Evolutionary conservation across 2,113 vertebrate species (phyloP).

Genomic region (Calyptomena viridis): DNA sequence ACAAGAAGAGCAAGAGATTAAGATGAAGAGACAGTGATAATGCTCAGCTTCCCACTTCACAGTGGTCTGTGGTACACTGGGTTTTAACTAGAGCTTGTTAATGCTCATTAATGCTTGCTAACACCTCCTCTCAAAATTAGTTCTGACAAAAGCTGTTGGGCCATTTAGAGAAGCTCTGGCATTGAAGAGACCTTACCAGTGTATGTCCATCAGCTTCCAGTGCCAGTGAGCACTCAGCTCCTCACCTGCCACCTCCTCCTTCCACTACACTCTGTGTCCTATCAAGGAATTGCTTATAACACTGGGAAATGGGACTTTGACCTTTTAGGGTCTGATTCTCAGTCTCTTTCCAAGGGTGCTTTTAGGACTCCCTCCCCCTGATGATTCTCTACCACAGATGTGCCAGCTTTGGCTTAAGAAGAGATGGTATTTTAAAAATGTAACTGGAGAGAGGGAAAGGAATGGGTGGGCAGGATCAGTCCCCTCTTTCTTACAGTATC

Average conservation of each 20-base stretch:
- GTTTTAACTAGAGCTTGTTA: not conserved
- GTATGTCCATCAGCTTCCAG: not conserved
- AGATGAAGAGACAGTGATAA: not conserved
- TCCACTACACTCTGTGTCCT: not conserved
- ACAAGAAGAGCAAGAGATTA: not conserved
- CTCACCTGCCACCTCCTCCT: not conserved
- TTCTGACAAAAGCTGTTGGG: not conserved
- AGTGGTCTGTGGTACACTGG: not conserved
- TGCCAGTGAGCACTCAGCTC: accelerated
- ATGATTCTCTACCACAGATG: not conserved
- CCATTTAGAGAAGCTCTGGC: not conserved
- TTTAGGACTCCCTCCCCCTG: not conserved
- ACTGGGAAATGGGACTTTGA: not conserved
- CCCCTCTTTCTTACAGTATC: not conserved
- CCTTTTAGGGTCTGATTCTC: not conserved
- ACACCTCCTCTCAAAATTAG: not conserved
- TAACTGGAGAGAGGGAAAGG: not conserved
- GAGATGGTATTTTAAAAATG: accelerated
- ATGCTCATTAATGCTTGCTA: not conserved
- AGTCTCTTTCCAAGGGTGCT: not conserved
- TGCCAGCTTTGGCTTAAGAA: not conserved
- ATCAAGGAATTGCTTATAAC: not conserved
- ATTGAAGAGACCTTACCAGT: not conserved
- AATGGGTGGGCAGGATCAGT: not conserved
- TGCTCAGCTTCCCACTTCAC: not conserved